Conservation (phyloP, 2,113 vertebrate genomes). For the Trochalopteron elliotii region DNA sequence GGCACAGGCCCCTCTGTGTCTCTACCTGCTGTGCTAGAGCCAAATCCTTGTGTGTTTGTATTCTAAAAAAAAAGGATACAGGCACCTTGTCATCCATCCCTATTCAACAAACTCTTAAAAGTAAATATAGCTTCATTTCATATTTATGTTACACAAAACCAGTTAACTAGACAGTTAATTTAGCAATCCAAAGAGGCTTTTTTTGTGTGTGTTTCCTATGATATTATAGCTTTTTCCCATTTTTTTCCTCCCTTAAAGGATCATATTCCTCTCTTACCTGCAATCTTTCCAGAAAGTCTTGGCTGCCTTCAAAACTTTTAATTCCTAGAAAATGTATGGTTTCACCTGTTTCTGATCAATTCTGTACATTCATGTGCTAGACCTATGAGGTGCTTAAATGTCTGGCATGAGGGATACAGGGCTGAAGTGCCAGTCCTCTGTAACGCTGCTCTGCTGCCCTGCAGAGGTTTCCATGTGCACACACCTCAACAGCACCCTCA, state of each 20-base stretch:
- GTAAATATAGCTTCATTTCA: not conserved
- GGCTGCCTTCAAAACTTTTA: not conserved
- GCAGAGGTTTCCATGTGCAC: accelerated
- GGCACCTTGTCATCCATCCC: not conserved
- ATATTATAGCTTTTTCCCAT: not conserved
- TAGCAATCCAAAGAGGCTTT: not conserved
- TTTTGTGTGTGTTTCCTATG: not conserved
- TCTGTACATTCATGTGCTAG: not conserved
- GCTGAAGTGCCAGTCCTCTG: not conserved
- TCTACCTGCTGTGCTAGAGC: not conserved
- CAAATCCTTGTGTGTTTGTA: not conserved
- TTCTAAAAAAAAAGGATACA: not conserved
- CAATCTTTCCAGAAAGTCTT: not conserved
- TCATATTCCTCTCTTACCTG: not conserved
- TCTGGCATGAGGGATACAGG: not conserved
- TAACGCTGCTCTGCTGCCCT: not conserved
- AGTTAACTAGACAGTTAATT: not conserved
- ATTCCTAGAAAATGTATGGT: not conserved
- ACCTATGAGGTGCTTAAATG: not conserved
- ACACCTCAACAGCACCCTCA: not conserved
- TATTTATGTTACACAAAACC: not conserved
- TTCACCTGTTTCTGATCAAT: not conserved
- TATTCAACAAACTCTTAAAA: not conserved
- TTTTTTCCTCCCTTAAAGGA: not conserved
- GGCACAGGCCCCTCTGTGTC: not conserved